Evolutionary conservation across 2,113 vertebrate genomes (phyloP).

Genomic region (Toxotes jaculatrix): DNA sequence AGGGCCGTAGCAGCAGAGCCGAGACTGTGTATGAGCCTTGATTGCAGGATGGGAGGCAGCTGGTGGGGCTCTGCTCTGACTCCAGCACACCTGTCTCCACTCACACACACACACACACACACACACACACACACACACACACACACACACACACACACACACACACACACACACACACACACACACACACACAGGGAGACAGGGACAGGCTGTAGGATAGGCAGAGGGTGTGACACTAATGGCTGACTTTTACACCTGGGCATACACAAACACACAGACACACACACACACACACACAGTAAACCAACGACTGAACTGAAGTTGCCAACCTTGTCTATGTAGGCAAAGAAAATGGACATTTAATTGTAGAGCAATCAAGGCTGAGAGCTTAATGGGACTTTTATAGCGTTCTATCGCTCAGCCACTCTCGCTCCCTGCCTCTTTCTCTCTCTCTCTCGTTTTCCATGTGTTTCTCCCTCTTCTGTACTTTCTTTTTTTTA

Average conservation of each 20-base stretch:
- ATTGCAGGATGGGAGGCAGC: too few relatives aligned
- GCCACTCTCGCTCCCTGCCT: conserved; percentile 33
- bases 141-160: too few relatives aligned
- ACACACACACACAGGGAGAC: too few relatives aligned
- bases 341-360: conserved; percentile 78
- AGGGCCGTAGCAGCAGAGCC: too few relatives aligned
- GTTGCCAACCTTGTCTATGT: conserved; percentile 63
- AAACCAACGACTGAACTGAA: conserved; percentile 53
- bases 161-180: too few relatives aligned
- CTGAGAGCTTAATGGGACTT: conserved; percentile 78
- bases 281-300: conserved; percentile 21
- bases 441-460: conserved; percentile 12
- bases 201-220: too few relatives aligned
- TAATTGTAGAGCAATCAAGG: conserved; percentile 80
- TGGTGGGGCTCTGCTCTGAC: too few relatives aligned
- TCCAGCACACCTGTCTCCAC: too few relatives aligned
- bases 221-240: neutral
- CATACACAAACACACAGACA: conserved; percentile 22
- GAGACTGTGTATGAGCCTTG: too few relatives aligned
- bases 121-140: too few relatives aligned
- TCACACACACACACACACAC: too few relatives aligned
- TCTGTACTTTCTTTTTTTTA: conserved; percentile 7
- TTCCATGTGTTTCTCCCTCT: conserved; percentile 2
- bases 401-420: conserved; percentile 67
- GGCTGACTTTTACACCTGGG: conserved; percentile 38